Evolutionary conservation across 1,140 invertebrate species (phyloP), one percentile per base, ranked within the genome.

Genomic region (Riptortus pedestris): DNA sequence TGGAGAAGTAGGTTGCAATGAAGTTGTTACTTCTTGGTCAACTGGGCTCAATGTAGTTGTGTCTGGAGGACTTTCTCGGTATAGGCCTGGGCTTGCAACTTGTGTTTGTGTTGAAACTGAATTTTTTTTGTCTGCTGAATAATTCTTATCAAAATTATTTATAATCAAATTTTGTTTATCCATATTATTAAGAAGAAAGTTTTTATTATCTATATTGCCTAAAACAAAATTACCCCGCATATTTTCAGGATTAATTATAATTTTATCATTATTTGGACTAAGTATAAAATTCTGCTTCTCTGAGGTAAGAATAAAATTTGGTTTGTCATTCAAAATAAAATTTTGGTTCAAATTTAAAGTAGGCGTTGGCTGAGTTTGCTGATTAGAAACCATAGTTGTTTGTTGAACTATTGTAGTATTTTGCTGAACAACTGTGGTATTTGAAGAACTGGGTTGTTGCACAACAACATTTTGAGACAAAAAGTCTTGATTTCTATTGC

Each of bases 1-100:
- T 33, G 64, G 63, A 14, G 70, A 67, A 16, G 70, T 69, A 14
- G 68, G 71, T 65, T 26, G 68, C 63, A 31, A 67, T 68, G 61
- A 70, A 22, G 58, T 72, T 64, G 51, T 70, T 60, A 59, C 67
- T 67, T 57, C 66, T 62, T 73, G 79, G 69, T 77, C 81, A 47
- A 79, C 76, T 18, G 87, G 87, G 75, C 87, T 89, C 67, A 86
- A 84, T 0, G 87, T 90, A 0, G 87, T 90, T 0, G 87, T 91
- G 70, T 90, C 87, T 0, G 87, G 87, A 4, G 87, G 86, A 62
- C 78, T 74, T 12, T 77, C 75, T 64, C 70, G 70, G 76, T 62
- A 70, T 78, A 63, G 76, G 74, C 67, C 64, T 11, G 70, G 67
- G 11, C 66, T 68, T 22, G 68, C 67, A 11, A 83, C 82, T 0